These are phyloP conservation scores for Dascillus cervinus DNA, from an alignment of 2,888 invertebrate species.

Conservation along the genomic window DNA sequence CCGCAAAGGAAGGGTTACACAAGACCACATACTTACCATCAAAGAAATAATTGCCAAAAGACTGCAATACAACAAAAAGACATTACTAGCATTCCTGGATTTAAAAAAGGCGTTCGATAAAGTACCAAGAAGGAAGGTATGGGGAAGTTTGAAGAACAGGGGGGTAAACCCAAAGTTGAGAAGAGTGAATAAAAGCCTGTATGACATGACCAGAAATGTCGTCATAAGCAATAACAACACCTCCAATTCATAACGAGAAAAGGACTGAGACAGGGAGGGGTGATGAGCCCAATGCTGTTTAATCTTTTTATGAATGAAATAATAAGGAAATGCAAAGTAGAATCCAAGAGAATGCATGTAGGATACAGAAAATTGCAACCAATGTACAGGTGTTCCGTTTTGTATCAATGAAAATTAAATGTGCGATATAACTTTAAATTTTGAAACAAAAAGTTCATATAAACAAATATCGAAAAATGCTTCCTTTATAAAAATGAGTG, in stretches of 20 bases:
- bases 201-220: slow-evolving; percentile 2
- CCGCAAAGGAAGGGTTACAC: slow-evolving; percentile 5
- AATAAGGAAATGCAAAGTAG: background rate
- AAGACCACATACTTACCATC: slow-evolving; percentile 13
- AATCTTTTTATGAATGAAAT: slow-evolving; percentile 2
- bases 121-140: slow-evolving; percentile 1
- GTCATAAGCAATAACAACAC: no score
- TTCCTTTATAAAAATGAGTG: no score
- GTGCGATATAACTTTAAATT: no score
- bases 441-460: no score
- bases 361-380: slow-evolving; percentile 1
- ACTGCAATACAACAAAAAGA: background rate
- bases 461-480: no score
- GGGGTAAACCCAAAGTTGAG: slow-evolving; percentile 6
- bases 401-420: no score
- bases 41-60: slow-evolving; percentile 10
- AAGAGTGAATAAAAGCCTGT: slow-evolving; percentile 9
- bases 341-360: background rate
- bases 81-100: slow-evolving; percentile 5
- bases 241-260: slow-evolving; percentile 2
- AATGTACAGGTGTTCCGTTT: no score
- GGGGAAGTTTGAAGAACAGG: slow-evolving; percentile 9
- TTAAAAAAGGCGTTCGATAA: slow-evolving; percentile 1
- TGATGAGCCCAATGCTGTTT: slow-evolving; percentile 1
- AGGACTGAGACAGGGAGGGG: slow-evolving; percentile 1